phyloP scores from a whole-genome alignment of 2,888 invertebrate genomes.

The Psococerastis gibbosa region DNA sequence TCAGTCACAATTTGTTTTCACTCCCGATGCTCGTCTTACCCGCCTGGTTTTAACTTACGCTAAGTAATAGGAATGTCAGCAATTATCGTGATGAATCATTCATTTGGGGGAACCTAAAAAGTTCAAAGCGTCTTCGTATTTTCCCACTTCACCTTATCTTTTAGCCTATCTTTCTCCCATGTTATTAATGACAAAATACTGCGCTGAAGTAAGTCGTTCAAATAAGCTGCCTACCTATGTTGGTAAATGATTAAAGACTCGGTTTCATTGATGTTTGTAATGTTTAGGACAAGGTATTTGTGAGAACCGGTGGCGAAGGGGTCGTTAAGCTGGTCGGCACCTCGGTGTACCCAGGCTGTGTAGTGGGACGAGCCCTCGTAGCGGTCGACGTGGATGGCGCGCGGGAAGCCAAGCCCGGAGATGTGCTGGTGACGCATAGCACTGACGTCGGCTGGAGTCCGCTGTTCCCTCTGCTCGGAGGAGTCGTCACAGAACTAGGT shows the following conservation, averaged over 20 bases:
- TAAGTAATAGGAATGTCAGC: too few relatives aligned
- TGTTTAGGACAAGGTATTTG: conserved; percentile 12
- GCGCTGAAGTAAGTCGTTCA: too few relatives aligned
- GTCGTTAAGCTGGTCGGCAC: conserved; percentile 35
- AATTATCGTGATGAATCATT: too few relatives aligned
- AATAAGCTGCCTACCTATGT: not conserved
- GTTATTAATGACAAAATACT: too few relatives aligned
- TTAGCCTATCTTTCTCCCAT: too few relatives aligned
- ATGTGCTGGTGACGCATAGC: conserved; percentile 53
- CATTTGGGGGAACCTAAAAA: too few relatives aligned
- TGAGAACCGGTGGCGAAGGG: not conserved
- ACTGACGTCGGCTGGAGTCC: conserved; percentile 77
- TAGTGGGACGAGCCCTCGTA: conserved; percentile 50
- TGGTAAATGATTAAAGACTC: not conserved
- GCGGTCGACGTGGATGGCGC: conserved; percentile 46
- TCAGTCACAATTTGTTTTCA: too few relatives aligned
- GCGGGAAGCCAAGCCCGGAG: conserved; percentile 37
- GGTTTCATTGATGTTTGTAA: not conserved
- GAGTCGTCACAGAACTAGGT: conserved; percentile 64
- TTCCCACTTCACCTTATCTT: too few relatives aligned
- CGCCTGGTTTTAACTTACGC: too few relatives aligned
- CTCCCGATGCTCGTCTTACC: too few relatives aligned
- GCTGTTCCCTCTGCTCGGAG: conserved; percentile 59
- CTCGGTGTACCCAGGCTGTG: conserved; percentile 49
- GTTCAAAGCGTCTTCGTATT: too few relatives aligned